Base-by-base conservation (phyloP, 2,797 vertebrate species). In the Naso thynnoides region DNA sequence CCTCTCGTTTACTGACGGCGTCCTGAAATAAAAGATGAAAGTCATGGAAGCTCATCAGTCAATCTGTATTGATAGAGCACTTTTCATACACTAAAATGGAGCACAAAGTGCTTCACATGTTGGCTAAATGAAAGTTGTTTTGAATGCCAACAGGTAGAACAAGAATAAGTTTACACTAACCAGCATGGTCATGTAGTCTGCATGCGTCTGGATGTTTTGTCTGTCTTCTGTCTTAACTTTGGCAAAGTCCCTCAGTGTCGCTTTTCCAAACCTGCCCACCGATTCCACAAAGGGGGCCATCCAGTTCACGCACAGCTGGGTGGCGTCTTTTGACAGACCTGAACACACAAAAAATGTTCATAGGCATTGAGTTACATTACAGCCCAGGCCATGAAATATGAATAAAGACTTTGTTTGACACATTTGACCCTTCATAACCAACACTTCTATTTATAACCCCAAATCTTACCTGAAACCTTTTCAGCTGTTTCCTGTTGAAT, bases 151-250 rank as follows among this genome's bases (percentile, higher is more conserved):
- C n/a, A 38, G n/a, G 10, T 10, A 29, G 23, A 29, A 39, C 6
- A 36, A 26, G 2, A 11, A 56, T 16, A n/a, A n/a, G n/a, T n/a
- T n/a, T n/a, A 27, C 3, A 72, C 95, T 75, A 87, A 98, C 97
- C 96, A 97, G 91, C 95, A 97, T 95, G 68, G 92, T 91, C 87
- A 97, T 78, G 29, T 97, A 97, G 73, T 95, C 92, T 5, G 92
- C 89, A 75, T 98, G 96, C 0, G 95, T 97, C 82, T 98, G 97
- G 86, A 98, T 95, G 57, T 97, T 96, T 69, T 96, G 96, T 74
- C 93, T 79, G 62, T 97, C 96, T 62, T 97, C 96, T 0, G 29
- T 61, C 59, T 94, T 86, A 26, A 96, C 88, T 48, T 91, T 94
- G 78, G 85, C 89, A 33, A 97, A 97, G 24, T 91, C 90, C 83